Evolutionary conservation across 2,113 vertebrate genomes (phyloP).

Genomic region (Rhipidura dahli): DNA sequence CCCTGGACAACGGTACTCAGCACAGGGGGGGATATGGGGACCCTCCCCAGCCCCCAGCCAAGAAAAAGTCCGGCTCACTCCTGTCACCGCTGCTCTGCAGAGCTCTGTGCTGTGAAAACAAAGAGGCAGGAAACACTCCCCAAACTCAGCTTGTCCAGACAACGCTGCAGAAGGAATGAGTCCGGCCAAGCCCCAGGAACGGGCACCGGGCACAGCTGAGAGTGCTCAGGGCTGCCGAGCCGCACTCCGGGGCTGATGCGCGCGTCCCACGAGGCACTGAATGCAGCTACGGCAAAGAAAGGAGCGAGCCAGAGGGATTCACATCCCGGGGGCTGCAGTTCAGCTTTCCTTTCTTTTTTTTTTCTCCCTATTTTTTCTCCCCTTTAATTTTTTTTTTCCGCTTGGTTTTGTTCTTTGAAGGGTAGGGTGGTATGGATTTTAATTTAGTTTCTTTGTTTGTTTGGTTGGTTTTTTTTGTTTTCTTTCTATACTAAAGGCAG

Average conservation of each 20-base stretch:
- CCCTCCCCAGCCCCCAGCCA: background rate
- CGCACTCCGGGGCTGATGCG: background rate
- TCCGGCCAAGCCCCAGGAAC: background rate
- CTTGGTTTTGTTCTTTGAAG: background rate
- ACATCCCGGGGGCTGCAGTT: background rate
- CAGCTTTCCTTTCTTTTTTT: background rate
- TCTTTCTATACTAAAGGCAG: background rate
- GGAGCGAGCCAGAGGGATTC: background rate
- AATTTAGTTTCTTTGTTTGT: background rate
- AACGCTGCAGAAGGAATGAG: background rate
- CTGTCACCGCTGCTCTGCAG: background rate
- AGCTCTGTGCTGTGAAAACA: background rate
- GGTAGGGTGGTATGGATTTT: background rate
- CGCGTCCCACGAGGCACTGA: accelerated
- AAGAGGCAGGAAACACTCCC: background rate
- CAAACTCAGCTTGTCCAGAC: background rate
- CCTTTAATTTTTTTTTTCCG: background rate
- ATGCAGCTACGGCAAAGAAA: background rate
- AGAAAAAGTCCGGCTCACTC: background rate
- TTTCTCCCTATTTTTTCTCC: accelerated
- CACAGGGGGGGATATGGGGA: background rate
- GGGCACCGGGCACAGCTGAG: background rate
- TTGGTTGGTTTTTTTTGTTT: too few relatives aligned
- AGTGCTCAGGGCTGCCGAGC: background rate
- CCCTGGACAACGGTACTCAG: background rate